Base-by-base conservation (phyloP, 1,140 invertebrate genomes). In the Lucilia cuprina region DNA sequence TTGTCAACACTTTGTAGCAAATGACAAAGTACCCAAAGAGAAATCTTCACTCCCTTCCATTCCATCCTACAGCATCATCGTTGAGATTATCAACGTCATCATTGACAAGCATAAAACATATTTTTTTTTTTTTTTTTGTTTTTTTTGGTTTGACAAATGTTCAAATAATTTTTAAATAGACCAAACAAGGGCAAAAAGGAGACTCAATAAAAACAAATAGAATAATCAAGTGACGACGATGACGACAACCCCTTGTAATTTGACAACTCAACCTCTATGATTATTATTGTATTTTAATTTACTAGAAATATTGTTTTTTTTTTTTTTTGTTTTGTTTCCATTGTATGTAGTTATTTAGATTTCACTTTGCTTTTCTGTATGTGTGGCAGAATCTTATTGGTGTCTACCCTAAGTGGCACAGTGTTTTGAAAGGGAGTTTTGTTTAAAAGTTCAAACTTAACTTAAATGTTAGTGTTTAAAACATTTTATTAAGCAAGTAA, bases 91-190 rank as follows among this genome's bases (percentile, higher is more conserved):
- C 82, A 65, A 83, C 77, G 50, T 60, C 21, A 55, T 82, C 35
- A 83, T 83, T 85, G 83, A 70, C 30, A 75, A 82, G 70, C 77
- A 82, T 82, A 85, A 85, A 85, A 82, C 85, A 85, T 85, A 85
- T 85, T 85, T 84, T 83, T 3, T 17, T 0, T 7, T 17, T 60
- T 60, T 85, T 85, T 84, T 83, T 3, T 17, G 0, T 7, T 17
- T 60, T 60, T 17, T 60, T 60, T 60, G 17, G 7, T 80, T 49
- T 60, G 41, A 83, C 85, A 85, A 85, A 85, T 85, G 85, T 84
- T 85, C 85, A 84, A 83, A 85, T 83, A 85, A 30, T 30, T 83
- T 83, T 83, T 74, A 21, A 19, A 25, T 25, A 21, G 4, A 49
- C 47, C 83, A 60, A 30, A 60, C 55, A 60, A 60, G 14, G 14